Evolutionary conservation across 1,140 invertebrate species (phyloP), one percentile per base, ranked within the genome.

Genomic region (Microplitis demolitor): DNA sequence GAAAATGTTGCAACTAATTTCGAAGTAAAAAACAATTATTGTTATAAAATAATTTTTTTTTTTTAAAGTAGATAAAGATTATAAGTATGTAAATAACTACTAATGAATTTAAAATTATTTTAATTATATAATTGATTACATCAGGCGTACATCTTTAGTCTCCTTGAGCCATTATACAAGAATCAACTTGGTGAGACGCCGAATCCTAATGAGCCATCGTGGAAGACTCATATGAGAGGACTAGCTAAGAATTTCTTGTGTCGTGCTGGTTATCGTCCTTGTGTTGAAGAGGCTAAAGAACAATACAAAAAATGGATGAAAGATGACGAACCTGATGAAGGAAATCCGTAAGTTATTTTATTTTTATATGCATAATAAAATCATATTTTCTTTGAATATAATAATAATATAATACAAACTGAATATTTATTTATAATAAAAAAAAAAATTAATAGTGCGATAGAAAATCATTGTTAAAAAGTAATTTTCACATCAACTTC

Each of bases 241-340:
- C 83, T 91, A 50, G 89, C 89, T 0, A 92, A 91, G 78, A 88
- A 89, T 2, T 93, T 93, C 82, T 84, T 95, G 1, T 94, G 93
- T 76, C 88, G 89, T 51, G 90, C 91, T 58, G 93, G 93, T 1
- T 93, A 93, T 80, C 88, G 89, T 62, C 91, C 92, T 0, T 94
- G 93, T 74, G 88, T 94, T 24, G 83, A 88, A 56, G 90, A 92
- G 79, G 92, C 93, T 0, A 89, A 91, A 74, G 87, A 87, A 2
- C 89, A 90, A 5, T 94, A 88, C 77, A 88, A 87, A 53, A 89
- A 90, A 76, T 94, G 93, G 93, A 89, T 92, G 85, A 86, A 90
- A 50, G 87, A 88, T 33, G 85, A 88, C 13, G 89, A 91, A 75
- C 92, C 92, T 14, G 91, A 93, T 79, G 90, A 90, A 78, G 91